phyloP scores from a whole-genome alignment of 92 coral and sea anemone genomes.

The Porites divaricata region DNA sequence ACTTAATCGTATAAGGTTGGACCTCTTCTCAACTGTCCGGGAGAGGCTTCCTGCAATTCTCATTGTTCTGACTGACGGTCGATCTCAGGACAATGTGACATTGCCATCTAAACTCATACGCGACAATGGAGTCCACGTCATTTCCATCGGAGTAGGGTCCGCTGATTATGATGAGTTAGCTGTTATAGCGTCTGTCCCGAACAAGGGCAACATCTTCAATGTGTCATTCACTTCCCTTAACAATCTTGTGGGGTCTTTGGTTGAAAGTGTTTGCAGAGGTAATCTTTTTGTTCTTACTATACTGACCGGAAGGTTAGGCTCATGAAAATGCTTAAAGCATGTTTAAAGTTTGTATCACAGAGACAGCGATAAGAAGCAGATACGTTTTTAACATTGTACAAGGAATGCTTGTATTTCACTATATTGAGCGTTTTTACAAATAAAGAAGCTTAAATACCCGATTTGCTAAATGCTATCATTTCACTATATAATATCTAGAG shows the following conservation, averaged over 20 bases:
- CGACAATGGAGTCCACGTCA: conserved; percentile 15
- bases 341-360: no score
- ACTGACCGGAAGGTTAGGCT: no score
- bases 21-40: conserved; percentile 7
- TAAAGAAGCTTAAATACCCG: no score
- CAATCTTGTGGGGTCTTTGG: not conserved
- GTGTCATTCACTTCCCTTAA: conserved; percentile 9
- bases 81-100: conserved; percentile 25
- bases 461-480: no score
- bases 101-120: conserved; percentile 26
- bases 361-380: no score
- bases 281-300: not conserved
- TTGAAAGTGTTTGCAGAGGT: conserved; percentile 27
- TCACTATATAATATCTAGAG: no score
- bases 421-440: no score
- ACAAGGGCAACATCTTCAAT: not conserved
- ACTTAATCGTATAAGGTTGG: conserved; percentile 7
- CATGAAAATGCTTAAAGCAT: no score
- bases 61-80: conserved; percentile 31
- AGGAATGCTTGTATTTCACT: no score
- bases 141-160: conserved; percentile 29
- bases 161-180: conserved; percentile 23
- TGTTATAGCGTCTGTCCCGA: conserved; percentile 19
- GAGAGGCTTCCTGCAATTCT: conserved; percentile 1
- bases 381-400: no score